Evolutionary conservation across 2,113 vertebrate species (phyloP).

Genomic region (Neogale vison): DNA sequence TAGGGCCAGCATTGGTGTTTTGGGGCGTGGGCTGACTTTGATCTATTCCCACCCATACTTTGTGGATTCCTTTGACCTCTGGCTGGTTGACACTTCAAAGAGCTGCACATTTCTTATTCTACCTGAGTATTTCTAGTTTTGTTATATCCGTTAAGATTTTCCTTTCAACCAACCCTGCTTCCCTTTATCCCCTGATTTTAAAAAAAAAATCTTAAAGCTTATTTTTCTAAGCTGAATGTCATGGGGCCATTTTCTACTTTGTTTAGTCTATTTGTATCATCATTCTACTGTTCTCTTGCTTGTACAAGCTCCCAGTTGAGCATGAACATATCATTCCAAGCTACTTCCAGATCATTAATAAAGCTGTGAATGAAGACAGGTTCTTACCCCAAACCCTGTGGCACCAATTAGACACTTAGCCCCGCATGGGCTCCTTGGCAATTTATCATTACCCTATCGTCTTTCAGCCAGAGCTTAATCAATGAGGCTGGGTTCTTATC

Average conservation of each 20-base stretch:
- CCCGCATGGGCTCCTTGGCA: conserved; percentile 7
- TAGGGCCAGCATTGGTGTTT: neutral
- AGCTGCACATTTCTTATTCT: neutral
- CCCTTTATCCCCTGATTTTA: neutral
- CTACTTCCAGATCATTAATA: conserved; percentile 55
- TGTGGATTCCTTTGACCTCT: neutral
- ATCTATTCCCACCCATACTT: neutral
- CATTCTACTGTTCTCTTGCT: conserved; percentile 4
- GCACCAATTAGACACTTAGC: conserved; percentile 54
- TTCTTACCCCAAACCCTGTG: conserved; percentile 42
- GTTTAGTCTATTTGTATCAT: conserved; percentile 48
- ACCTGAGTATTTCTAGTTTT: neutral
- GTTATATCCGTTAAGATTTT: conserved; percentile 21
- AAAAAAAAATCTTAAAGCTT: neutral
- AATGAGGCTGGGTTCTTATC: conserved; percentile 30
- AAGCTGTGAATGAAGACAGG: conserved; percentile 46
- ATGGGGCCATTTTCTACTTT: conserved; percentile 18
- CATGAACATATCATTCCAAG: conserved; percentile 20
- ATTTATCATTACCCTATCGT: conserved; percentile 38
- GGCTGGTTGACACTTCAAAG: neutral
- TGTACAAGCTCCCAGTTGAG: neutral
- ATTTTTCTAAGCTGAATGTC: conserved; percentile 35
- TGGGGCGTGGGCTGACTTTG: neutral
- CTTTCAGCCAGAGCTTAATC: conserved; percentile 57
- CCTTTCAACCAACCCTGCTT: neutral